These are phyloP conservation scores for Montipora cactus DNA, from an alignment of 64 coral and sea anemone species.

Conservation along the genomic window DNA sequence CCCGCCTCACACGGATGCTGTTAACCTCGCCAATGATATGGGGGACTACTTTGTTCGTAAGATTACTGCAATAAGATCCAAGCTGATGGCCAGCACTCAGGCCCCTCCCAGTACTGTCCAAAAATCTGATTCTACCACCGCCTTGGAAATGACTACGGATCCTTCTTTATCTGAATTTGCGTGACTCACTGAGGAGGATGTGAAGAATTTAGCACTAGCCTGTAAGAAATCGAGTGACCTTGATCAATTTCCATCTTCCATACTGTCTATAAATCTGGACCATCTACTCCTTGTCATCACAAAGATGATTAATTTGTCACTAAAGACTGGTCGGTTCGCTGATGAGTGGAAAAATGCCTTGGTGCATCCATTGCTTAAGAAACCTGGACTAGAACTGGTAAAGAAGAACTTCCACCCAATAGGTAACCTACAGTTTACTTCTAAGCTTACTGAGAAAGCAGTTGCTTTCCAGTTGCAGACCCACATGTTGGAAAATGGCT, in stretches of 20 bases:
- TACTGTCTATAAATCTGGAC: not conserved
- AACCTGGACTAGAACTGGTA: conserved; percentile 23
- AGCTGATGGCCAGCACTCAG: not conserved
- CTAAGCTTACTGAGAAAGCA: conserved; percentile 17
- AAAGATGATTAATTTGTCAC: conserved; percentile 47
- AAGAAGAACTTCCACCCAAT: conserved; percentile 24
- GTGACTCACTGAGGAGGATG: not conserved
- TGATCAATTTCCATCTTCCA: conserved; percentile 32
- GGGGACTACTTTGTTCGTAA: too few species aligned
- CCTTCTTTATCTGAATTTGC: too few species aligned
- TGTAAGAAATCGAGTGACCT: conserved; percentile 38
- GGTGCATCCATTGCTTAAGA: conserved; percentile 17
- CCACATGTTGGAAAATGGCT: not conserved
- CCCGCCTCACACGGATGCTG: not conserved
- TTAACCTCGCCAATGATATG: not conserved
- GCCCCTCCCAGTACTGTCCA: not conserved
- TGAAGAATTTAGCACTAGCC: conserved; percentile 25
- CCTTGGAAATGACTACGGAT: not conserved
- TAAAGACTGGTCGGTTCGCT: conserved; percentile 12
- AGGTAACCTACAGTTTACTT: not conserved
- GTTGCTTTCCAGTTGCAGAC: not conserved
- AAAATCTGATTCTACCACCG: conserved; percentile 15
- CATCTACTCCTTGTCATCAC: conserved; percentile 34
- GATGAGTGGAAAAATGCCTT: conserved; percentile 17
- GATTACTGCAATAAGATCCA: too few species aligned